phyloP scores from a whole-genome alignment of 1,140 invertebrate species.

The Drosophila lacertosa region DNA sequence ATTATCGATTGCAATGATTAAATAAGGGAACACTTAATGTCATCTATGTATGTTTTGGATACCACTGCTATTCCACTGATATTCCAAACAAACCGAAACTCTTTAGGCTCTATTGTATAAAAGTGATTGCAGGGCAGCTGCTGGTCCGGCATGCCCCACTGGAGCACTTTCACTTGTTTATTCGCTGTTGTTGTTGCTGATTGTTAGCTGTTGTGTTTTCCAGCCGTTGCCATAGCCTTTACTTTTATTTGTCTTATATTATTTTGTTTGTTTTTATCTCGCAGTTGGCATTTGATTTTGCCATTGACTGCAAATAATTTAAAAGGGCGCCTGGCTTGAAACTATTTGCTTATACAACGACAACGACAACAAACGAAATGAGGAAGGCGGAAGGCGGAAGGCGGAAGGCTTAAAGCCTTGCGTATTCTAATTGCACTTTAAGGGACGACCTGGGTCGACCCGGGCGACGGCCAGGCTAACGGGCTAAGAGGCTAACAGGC shows the following conservation, averaged over 20 bases:
- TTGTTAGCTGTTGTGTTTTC: conserved; percentile 1
- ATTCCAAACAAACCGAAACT: no score
- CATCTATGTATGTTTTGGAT: no score
- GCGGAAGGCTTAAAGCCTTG: conserved; percentile 37
- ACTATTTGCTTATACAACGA: conserved; percentile 39
- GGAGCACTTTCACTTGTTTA: no score
- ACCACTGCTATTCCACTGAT: no score
- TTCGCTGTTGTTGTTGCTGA: conserved; percentile 4
- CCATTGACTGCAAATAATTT: conserved; percentile 19
- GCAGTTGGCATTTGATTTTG: conserved; percentile 45
- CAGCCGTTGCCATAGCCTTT: not conserved
- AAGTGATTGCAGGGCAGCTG: no score
- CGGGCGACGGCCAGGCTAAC: not conserved
- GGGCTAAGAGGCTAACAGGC: not conserved
- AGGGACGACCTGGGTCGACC: conserved; percentile 4
- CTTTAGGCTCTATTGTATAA: no score
- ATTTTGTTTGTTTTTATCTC: not conserved
- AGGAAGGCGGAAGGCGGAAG: conserved; percentile 33
- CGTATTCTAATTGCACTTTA: conserved; percentile 52
- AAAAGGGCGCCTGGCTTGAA: conserved; percentile 6
- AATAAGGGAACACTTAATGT: no score
- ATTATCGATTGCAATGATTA: no score
- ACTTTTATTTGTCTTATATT: not conserved
- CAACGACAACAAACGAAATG: no score
- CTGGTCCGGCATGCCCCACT: no score